Percentiles rank a stretch among this genome's conserved stretches.
Evolutionary conservation across 1,140 invertebrate species (phyloP).

Genomic region (Anagrus nilaparvatae): DNA sequence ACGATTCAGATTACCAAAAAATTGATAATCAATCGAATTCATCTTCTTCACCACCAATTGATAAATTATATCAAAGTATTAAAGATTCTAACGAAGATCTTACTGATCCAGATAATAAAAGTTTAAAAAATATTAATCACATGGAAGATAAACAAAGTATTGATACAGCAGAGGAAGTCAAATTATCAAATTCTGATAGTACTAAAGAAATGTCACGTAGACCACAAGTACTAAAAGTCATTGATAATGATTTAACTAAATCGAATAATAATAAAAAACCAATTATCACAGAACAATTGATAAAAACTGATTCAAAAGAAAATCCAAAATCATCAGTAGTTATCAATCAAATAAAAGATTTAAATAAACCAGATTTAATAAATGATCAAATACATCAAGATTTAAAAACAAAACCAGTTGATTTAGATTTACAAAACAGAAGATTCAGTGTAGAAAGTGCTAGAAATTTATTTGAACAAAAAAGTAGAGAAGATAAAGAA

Average conservation of each 20-base stretch:
- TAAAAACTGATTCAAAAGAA: not conserved
- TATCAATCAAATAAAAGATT: not conserved
- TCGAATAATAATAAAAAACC: conserved; percentile 5
- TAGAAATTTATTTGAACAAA: conserved; percentile 33
- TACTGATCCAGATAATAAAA: too few relatives aligned
- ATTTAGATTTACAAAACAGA: conserved; percentile 14
- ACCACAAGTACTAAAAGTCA: conserved; percentile 36
- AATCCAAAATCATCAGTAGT: not conserved
- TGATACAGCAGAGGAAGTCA: conserved; percentile 29
- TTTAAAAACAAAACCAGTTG: not conserved
- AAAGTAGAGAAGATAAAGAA: conserved; percentile 28
- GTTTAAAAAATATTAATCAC: too few relatives aligned
- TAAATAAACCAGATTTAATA: conserved; percentile 9
- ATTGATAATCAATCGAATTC: too few relatives aligned
- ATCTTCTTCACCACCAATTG: too few relatives aligned
- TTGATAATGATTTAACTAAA: conserved; percentile 37
- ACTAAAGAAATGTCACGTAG: conserved; percentile 37
- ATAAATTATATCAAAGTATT: too few relatives aligned
- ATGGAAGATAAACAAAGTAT: conserved; percentile 13
- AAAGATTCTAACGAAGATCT: too few relatives aligned
- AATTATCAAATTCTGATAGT: conserved; percentile 28
- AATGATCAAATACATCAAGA: conserved; percentile 4
- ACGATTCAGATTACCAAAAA: too few relatives aligned
- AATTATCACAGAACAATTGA: not conserved
- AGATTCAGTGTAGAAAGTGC: conserved; percentile 25